These are phyloP conservation scores for Cynoglossus semilaevis DNA, from an alignment of 2,113 vertebrate species.

Conservation along the genomic window DNA sequence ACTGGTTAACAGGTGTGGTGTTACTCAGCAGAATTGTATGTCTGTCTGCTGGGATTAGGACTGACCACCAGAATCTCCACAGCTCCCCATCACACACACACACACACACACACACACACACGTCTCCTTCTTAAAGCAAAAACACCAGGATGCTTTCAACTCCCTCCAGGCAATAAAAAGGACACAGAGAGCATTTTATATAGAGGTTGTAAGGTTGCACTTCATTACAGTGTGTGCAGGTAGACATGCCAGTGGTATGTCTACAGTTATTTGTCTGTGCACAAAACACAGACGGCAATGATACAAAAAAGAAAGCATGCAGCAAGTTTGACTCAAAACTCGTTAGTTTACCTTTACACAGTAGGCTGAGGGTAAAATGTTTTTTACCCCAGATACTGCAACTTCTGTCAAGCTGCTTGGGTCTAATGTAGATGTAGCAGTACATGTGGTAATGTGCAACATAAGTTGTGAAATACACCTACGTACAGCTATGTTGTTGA, in stretches of 20 bases:
- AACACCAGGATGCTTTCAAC: conserved; percentile 55
- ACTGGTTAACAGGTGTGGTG: conserved; percentile 35
- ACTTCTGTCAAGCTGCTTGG: conserved; percentile 3
- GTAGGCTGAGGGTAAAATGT: conserved; percentile 28
- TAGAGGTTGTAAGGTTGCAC: conserved; percentile 62
- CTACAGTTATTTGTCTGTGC: conserved; percentile 29
- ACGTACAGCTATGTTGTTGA: no score
- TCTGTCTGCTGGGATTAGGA: conserved; percentile 52
- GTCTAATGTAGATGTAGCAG: conserved; percentile 17
- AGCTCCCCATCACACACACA: conserved; percentile 39
- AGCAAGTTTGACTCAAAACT: conserved; percentile 52
- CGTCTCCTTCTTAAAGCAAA: conserved; percentile 42
- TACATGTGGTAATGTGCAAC: no score
- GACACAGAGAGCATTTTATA: conserved; percentile 60
- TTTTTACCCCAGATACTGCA: conserved; percentile 18
- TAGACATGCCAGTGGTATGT: conserved; percentile 48
- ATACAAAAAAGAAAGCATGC: conserved; percentile 42
- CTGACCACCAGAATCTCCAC: conserved; percentile 39
- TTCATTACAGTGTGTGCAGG: conserved; percentile 65
- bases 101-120: conserved; percentile 59
- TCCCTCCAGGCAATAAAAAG: conserved; percentile 63
- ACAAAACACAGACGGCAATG: conserved; percentile 39
- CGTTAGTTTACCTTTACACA: conserved; percentile 41
- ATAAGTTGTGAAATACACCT: no score
- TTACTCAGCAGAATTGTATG: conserved; percentile 38